Base-by-base conservation (phyloP, 2,113 vertebrate species). In the human region DNA sequence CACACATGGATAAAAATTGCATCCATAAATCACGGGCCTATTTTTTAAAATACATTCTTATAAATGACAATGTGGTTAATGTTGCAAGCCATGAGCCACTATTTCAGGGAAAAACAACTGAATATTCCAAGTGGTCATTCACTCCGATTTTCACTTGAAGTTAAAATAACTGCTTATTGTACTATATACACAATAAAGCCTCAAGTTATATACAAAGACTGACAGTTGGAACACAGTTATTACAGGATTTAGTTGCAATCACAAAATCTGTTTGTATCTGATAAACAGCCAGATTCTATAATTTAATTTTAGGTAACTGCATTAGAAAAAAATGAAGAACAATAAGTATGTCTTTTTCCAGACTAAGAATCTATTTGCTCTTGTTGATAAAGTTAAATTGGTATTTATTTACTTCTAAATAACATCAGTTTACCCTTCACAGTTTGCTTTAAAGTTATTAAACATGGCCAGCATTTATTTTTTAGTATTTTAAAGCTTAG, bases 261-360 rank as follows among this genome's bases (percentile, higher is more conserved):
- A 95, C 38, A 94, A 81, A 94, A 87, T 92, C 79, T 55, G 35
- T 82, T 72, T 83, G 20, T 89, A 80, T 90, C 55, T 96, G 82
- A 92, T 80, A 87, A 97, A 80, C 27, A 94, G 85, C 45, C 30
- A 43, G 52, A 70, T 96, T 72, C 68, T 57, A 59, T 92, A 30
- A 92, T 97, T 96, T 91, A 82, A 92, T 89, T 89, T 95, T 72
- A 87, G 48, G 50, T 89, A 92, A 80, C 72, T 52, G 30, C 8
- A 22, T 81, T 96, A 79, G 57, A 87, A 92, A 17, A 92, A 84
- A 78, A 68, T 0, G 16, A 40, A 23, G 10, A 45, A 22, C 48
- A 78, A 50, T 68, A 75, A 92, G 38, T 38, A 86, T 25, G 30
- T 80, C 45, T 79, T 90, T 50, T 50, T 93, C 40, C 8, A 76